Conservation (phyloP, 1,140 invertebrate genomes). For the Diplogasteroides magnus region DNA sequence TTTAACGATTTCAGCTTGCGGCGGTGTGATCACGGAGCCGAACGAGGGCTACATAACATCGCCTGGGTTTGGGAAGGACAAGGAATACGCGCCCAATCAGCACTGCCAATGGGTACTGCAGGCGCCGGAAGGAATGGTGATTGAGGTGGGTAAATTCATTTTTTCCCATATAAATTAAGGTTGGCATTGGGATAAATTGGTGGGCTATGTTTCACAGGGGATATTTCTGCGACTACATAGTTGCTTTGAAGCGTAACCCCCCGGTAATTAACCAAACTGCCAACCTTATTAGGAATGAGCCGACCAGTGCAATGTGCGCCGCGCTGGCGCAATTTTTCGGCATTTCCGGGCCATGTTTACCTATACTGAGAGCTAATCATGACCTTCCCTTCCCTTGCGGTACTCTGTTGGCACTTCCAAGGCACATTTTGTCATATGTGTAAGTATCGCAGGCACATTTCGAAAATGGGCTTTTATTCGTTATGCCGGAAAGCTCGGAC, state of each 20-base stretch:
- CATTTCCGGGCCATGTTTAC: no score
- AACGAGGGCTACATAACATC: conserved; percentile 37
- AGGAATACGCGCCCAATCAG: conserved; percentile 33
- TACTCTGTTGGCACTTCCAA: no score
- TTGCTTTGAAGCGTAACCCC: not conserved
- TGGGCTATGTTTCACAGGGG: not conserved
- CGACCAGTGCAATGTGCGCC: no score
- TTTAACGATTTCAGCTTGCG: conserved; percentile 41
- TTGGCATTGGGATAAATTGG: not conserved
- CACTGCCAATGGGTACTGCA: conserved; percentile 45
- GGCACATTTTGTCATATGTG: not conserved
- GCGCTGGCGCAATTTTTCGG: no score
- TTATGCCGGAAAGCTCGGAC: no score
- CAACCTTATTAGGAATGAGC: no score
- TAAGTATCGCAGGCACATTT: no score
- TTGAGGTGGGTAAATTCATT: conserved; percentile 34
- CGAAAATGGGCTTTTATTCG: no score
- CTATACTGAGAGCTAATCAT: no score
- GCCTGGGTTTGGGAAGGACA: conserved; percentile 30
- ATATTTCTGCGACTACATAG: no score
- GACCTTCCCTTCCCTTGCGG: no score
- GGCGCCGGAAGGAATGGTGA: conserved; percentile 48
- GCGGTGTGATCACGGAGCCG: conserved; percentile 30
- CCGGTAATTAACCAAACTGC: not conserved
- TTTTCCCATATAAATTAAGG: no score